Base-by-base conservation (phyloP, 2,888 invertebrate genomes). In the Deroplatys truncata region DNA sequence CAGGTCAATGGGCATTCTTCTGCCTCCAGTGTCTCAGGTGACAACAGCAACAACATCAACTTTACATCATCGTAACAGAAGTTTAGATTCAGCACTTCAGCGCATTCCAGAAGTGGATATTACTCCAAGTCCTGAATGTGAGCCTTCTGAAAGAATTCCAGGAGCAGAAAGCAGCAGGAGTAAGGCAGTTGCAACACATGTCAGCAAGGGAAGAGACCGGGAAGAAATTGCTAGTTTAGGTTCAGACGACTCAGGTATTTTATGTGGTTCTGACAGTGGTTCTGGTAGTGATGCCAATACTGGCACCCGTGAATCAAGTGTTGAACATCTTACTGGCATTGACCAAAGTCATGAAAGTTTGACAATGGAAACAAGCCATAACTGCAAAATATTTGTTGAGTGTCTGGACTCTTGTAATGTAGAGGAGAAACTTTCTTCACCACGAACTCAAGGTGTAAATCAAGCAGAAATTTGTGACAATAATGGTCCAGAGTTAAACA, bases 81-180 rank as follows among this genome's bases (percentile, higher is more conserved):
- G 98, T 93, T 94, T 98, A 93, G 98, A 98, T 93, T 98, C 98
- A 90, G 98, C 98, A 90, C 95, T 98, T 91, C 98, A 98, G 93
- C 95, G 97, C 93, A 98, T 98, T 93, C 98, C 98, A 90, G 98
- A 98, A 95, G 97, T 97, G 92, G 96, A 97, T 94, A 94, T 95
- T 16, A 95, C 95, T 25, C 95, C 95, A n/a, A 95, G 95, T 92
- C 95, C 96, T 49, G 95, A 95, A 93, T 95, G 95, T 92, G 95
- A 95, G 91, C 92, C 93, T 93, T 91, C 94, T 93, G 94, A 92
- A 94, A 94, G 90, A 93, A 93, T 91, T 93, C 93, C 91, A 9
- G 84, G 82, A 15, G 90, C 93, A 93, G 85, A 49, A 5, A 28
- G 84, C 25, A 90, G 92, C 92, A 86, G 82, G 31, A 85, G 87